These are phyloP conservation scores for Synergus itoensis DNA, from an alignment of 2,888 invertebrate genomes.

Conservation along the genomic window DNA sequence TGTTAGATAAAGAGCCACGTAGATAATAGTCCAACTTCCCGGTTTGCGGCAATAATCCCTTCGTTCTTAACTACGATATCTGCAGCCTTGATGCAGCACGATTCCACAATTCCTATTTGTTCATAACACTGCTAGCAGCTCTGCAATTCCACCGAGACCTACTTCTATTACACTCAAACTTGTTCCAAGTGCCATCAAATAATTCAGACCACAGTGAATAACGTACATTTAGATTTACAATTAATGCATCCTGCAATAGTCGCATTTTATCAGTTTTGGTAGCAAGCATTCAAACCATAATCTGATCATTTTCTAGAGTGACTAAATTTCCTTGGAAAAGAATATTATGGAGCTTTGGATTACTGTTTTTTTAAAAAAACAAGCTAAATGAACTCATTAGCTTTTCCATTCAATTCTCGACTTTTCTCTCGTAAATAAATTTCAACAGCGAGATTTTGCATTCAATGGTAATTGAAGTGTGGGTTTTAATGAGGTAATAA, in stretches of 20 bases:
- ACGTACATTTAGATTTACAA: not conserved
- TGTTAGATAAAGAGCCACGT: constrained; percentile 22
- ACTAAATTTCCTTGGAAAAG: too few species aligned
- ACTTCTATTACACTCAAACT: constrained; percentile 19
- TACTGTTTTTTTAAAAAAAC: not conserved
- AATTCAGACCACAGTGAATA: not conserved
- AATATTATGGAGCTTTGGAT: not conserved
- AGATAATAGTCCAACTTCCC: constrained; percentile 26
- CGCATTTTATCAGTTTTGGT: not conserved
- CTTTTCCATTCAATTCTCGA: not conserved
- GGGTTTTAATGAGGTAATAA: constrained; percentile 12
- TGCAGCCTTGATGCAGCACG: constrained; percentile 12
- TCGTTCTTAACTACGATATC: not conserved
- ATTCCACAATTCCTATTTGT: constrained; percentile 26
- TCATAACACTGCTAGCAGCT: not conserved
- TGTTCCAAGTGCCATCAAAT: constrained; percentile 16
- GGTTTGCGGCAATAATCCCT: constrained; percentile 30
- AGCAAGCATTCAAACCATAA: not conserved
- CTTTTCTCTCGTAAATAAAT: not conserved
- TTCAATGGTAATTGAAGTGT: not conserved
- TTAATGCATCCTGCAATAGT: not conserved
- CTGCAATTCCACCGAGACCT: constrained; percentile 18
- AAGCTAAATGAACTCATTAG: not conserved
- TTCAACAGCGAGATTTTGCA: not conserved
- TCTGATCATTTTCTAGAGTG: not conserved